Evolutionary conservation across 2,888 invertebrate genomes (phyloP).

Genomic region (Melinopterus prodromus): DNA sequence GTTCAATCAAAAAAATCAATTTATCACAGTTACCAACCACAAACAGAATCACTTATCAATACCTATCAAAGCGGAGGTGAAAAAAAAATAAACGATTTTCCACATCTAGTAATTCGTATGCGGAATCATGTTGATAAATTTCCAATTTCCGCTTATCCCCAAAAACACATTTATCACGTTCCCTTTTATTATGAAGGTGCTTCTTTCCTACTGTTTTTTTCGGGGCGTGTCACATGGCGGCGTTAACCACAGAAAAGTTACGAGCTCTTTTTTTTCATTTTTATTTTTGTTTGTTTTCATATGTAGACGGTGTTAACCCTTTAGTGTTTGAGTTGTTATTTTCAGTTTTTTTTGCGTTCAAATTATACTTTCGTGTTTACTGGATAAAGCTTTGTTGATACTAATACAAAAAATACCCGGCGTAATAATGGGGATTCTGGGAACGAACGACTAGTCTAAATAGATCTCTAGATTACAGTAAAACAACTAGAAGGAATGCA

Average conservation of each 20-base stretch:
- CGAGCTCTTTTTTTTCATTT: background rate
- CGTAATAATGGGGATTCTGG: too few relatives aligned
- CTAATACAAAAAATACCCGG: too few relatives aligned
- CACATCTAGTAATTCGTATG: background rate
- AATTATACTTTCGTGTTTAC: too few relatives aligned
- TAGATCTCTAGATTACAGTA: background rate
- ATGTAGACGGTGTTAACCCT: background rate
- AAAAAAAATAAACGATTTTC: background rate
- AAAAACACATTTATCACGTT: background rate
- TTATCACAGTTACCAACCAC: background rate
- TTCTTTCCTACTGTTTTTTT: background rate
- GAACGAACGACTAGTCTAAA: background rate
- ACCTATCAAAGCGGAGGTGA: background rate
- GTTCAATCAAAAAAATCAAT: background rate
- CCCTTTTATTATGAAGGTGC: background rate
- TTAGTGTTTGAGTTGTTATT: background rate
- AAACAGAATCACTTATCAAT: background rate
- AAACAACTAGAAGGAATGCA: background rate
- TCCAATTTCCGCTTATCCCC: background rate
- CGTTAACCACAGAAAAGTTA: background rate
- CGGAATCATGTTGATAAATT: background rate
- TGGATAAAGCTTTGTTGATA: too few relatives aligned
- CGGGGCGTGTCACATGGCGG: background rate
- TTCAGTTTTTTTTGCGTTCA: too few relatives aligned
- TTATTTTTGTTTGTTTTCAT: too few relatives aligned